A percentile compares a stretch with the other conserved stretches of the same genome.
Conservation (phyloP, 2,113 vertebrate species). For the Sceloporus undulatus region DNA sequence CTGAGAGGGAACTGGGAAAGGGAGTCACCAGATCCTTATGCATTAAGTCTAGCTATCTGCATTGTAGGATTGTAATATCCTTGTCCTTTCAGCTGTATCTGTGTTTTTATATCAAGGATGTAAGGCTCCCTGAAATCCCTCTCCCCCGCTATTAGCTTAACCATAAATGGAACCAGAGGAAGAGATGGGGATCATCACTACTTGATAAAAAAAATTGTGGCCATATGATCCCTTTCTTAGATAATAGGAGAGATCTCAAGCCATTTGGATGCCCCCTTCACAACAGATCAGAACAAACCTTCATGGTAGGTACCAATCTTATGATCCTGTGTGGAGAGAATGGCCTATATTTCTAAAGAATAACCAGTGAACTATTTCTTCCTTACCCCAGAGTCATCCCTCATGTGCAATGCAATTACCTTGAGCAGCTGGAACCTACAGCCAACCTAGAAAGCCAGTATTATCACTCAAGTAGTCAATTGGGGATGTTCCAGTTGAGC, state of each 20-base stretch:
- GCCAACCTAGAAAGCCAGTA: conserved; percentile 72
- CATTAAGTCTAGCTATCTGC: neutral
- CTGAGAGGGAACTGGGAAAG: neutral
- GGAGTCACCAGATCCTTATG: neutral
- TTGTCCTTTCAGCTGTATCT: neutral
- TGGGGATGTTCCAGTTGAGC: conserved; percentile 57
- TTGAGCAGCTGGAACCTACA: conserved; percentile 64
- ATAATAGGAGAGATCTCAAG: neutral
- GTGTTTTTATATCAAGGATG: neutral
- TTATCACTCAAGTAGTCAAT: conserved; percentile 76
- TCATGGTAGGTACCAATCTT: no score
- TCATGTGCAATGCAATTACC: conserved; percentile 71
- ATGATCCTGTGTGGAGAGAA: no score
- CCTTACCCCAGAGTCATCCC: conserved; percentile 53
- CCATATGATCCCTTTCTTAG: neutral
- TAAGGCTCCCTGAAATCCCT: neutral
- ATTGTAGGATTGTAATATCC: neutral
- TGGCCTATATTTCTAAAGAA: neutral
- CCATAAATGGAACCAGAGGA: neutral
- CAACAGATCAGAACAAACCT: neutral
- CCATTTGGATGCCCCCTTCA: neutral
- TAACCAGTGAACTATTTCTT: neutral
- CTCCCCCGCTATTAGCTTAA: neutral
- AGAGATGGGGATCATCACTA: neutral
- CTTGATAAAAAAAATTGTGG: neutral